Base-by-base conservation (phyloP, 2,888 invertebrate genomes). In the Ornithoptera alexandrae region DNA sequence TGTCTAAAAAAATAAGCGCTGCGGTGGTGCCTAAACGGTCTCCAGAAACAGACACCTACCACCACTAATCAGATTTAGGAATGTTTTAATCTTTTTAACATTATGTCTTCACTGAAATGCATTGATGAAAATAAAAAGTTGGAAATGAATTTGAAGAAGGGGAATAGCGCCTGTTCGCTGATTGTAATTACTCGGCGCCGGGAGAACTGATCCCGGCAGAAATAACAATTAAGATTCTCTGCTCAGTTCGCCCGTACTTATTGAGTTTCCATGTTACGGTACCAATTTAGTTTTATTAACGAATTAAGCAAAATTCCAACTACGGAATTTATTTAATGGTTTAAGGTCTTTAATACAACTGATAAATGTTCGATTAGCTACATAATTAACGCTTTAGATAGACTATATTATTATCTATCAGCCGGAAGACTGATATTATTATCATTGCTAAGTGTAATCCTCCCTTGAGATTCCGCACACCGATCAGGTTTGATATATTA, bases 131-230 rank as follows among this genome's bases (percentile, higher is more conserved):
- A 50, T n/a, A 50, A 50, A 65, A 53, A 50, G 24, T 63, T 6
- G 8, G 24, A 58, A 58, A 39, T 65, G 42, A 62, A 58, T 62
- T 66, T 66, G 62, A 42, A 42, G 18, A 46, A n/a, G 57, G 46
- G 24, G 66, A 59, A 62, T 62, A 18, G 66, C 58, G 24, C 46
- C 65, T 58, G 58, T 42, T 66, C 62, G 62, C 53, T 66, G 59
- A 70, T 70, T 70, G 70, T 70, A 63, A 70, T 70, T 66, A 66
- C 66, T 66, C 36, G 46, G 24, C 59, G 58, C 59, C 30, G 36
- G 36, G 65, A 62, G 62, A 62, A 58, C 65, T 56, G 70, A 66
- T 66, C 66, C 59, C 53, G 24, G 62, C 59, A 70, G 70, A 66
- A 70, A 70, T 67, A 62, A 67, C 67, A 67, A 67, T 67, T 67